Percentiles rank a stretch among this genome's conserved stretches.
These are phyloP conservation scores for Pseudorectes ferrugineus DNA, from an alignment of 2,113 vertebrate genomes.

Conservation along the genomic window DNA sequence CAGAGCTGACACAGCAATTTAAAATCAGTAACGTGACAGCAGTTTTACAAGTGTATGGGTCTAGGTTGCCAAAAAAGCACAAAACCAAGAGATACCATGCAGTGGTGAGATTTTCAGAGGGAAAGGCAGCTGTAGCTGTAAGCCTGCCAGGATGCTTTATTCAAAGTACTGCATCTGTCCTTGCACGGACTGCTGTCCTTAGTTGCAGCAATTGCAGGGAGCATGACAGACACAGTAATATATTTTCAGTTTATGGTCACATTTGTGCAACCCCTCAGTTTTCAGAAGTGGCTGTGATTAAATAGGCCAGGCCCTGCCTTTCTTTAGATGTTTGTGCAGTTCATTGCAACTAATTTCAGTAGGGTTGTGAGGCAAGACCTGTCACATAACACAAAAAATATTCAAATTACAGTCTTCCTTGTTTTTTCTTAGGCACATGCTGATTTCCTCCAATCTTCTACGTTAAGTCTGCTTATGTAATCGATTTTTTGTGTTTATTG, in stretches of 20 bases:
- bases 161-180: not conserved
- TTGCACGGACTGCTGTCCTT: not conserved
- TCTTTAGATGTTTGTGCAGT: not conserved
- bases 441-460: not conserved
- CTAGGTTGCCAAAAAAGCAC: not conserved
- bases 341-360: not conserved
- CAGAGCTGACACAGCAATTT: constrained; percentile 26
- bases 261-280: not conserved
- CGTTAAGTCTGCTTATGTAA: not conserved
- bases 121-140: not conserved
- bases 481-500: not conserved
- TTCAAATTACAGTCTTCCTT: not conserved
- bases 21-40: not conserved
- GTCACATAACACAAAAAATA: not conserved
- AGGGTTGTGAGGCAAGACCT: not conserved
- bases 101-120: not conserved
- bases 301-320: not conserved
- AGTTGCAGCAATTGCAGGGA: not conserved
- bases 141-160: not conserved
- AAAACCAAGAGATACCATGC: not conserved
- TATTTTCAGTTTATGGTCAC: not conserved
- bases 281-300: not conserved
- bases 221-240: not conserved
- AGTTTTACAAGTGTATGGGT: not conserved
- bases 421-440: not conserved